Base-by-base conservation (phyloP, 2,888 invertebrate genomes). In the Omphaloscelis lunosa region DNA sequence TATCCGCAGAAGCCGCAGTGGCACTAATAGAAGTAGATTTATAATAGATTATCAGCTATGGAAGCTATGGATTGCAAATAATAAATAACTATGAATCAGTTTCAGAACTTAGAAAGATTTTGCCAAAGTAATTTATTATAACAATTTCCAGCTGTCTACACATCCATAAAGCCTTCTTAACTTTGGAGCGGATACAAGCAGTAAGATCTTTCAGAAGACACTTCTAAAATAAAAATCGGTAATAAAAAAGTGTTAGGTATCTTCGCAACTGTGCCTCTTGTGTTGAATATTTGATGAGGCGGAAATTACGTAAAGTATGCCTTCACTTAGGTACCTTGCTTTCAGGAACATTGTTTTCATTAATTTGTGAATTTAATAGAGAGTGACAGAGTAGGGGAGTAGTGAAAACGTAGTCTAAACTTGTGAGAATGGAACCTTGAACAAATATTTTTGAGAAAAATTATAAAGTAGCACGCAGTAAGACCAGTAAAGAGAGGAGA, bases 241-340 rank as follows among this genome's bases (percentile, higher is more conserved):
- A 59, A 83, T 76, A 69, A 61, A 76, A 79, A 76, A 76, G 58
- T 80, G 56, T 77, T 65, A 80, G 59, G 77, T 63, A 63, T 27
- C n/a, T 53, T 66, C 67, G 41, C 69, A 58, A 61, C 51, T 75
- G 67, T 29, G 70, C 6, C 67, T 51, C 65, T 68, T 65, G 58
- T 20, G 67, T 65, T 77, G 77, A 83, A 86, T 85, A 86, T 74
- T 83, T 80, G 58, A 85, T 85, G 75, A 72, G 65, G 39, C 73
- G 77, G 75, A 86, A 83, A 83, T 85, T 67, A 83, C 51, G 34
- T 20, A 69, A 72, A 77, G 74, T 72, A 34, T 67, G 66, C 58
- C 68, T 62, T 72, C 56, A 59, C 59, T 74, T 73, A 6, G 6
- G 29, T 56, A 51, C 34, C 27, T 70, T 61, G 29, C 61, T 45